These are phyloP conservation scores for Apamea epomidion DNA, from an alignment of 2,888 invertebrate genomes.

Conservation along the genomic window DNA sequence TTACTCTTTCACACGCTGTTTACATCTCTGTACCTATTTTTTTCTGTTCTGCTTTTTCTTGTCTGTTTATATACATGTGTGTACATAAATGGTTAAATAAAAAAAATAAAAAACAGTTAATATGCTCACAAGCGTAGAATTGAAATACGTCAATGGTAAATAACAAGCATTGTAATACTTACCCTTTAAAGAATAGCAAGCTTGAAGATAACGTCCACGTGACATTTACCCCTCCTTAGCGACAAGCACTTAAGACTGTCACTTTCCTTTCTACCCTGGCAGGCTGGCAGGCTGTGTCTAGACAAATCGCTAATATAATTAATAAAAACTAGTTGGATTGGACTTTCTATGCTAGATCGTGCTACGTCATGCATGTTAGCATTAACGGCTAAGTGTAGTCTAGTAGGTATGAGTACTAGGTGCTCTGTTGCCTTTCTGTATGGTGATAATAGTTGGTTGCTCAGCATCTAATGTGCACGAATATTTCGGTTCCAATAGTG, in stretches of 20 bases:
- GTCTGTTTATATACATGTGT: too few relatives aligned
- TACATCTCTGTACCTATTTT: too few relatives aligned
- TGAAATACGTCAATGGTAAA: neutral
- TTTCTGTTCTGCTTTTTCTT: too few relatives aligned
- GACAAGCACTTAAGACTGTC: conserved; percentile 9
- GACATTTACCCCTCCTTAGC: conserved; percentile 30
- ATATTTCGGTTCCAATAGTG: neutral
- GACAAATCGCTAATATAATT: conserved; percentile 49
- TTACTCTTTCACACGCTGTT: too few relatives aligned
- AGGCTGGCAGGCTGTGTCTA: conserved; percentile 44
- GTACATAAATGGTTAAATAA: too few relatives aligned
- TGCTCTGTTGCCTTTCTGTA: neutral
- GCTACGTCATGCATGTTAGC: conserved; percentile 56
- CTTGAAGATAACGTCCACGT: conserved; percentile 11
- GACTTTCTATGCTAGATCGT: conserved; percentile 65
- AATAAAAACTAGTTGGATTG: conserved; percentile 64
- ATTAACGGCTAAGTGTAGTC: conserved; percentile 33
- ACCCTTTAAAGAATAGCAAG: neutral
- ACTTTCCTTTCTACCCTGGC: conserved; percentile 54
- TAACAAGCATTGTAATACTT: neutral
- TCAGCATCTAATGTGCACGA: neutral
- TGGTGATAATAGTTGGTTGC: neutral
- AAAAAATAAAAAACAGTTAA: too few relatives aligned
- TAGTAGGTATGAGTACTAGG: neutral
- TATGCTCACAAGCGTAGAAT: neutral